These are phyloP conservation scores for Drosophila antonietae DNA, from an alignment of 2,888 invertebrate genomes.

Conservation along the genomic window DNA sequence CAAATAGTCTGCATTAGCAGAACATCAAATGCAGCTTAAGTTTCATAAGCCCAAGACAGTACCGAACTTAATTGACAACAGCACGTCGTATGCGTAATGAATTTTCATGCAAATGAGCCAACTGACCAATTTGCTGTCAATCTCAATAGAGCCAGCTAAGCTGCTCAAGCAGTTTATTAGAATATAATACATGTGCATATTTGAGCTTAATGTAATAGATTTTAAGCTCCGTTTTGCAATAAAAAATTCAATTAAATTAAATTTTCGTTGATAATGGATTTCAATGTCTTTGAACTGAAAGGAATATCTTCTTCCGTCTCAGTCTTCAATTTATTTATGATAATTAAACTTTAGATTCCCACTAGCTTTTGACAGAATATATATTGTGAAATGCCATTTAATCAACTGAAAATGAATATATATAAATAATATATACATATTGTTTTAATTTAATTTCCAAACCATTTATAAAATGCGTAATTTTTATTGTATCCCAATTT, in stretches of 20 bases:
- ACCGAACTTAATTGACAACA: constrained; percentile 19
- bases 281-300: background rate
- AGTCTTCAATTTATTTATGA: background rate
- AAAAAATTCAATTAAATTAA: background rate
- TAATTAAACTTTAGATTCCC: background rate
- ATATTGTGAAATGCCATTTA: constrained; percentile 10
- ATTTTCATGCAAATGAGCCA: background rate
- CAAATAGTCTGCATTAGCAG: constrained; percentile 25
- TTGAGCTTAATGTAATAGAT: background rate
- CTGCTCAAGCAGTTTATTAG: constrained; percentile 3
- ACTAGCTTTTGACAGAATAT: background rate
- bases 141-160: background rate
- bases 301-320: too few species aligned
- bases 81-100: constrained; percentile 17
- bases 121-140: background rate
- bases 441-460: constrained; percentile 27
- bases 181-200: background rate
- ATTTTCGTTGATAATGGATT: background rate
- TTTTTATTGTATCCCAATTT: constrained; percentile 30
- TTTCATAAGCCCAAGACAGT: background rate
- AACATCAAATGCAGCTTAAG: constrained; percentile 11
- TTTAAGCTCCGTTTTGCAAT: background rate
- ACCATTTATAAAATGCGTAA: constrained; percentile 15
- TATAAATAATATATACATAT: background rate
- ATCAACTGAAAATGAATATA: constrained; percentile 12